Conservation (phyloP, 2,888 invertebrate genomes). For the Agrochola circellaris region DNA sequence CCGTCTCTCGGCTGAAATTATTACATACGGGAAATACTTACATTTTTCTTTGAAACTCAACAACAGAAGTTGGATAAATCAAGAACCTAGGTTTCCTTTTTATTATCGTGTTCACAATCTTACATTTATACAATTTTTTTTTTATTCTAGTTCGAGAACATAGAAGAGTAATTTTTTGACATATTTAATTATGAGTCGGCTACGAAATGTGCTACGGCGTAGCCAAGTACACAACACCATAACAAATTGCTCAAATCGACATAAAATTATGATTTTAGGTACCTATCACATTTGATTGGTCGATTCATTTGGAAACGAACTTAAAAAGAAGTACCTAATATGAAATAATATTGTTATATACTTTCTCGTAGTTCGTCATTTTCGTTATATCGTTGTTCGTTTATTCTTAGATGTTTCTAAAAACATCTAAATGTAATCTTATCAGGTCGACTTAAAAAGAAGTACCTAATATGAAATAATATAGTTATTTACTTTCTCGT, state of each 20-base stretch:
- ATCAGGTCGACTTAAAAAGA: too few relatives aligned
- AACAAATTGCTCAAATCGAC: neutral
- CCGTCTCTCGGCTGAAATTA: neutral
- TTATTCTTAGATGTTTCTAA: too few relatives aligned
- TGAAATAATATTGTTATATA: too few relatives aligned
- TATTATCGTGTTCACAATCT: too few relatives aligned
- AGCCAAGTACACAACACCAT: neutral
- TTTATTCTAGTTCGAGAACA: neutral
- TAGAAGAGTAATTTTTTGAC: too few relatives aligned
- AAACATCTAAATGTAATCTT: too few relatives aligned
- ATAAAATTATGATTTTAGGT: neutral
- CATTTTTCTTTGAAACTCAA: neutral
- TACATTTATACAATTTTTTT: too few relatives aligned
- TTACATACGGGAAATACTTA: neutral
- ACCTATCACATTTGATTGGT: neutral
- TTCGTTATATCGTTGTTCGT: neutral
- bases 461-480: too few relatives aligned
- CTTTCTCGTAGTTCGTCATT: neutral
- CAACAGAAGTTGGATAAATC: neutral
- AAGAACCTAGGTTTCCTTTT: neutral
- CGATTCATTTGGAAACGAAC: neutral
- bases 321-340: too few relatives aligned
- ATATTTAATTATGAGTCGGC: neutral
- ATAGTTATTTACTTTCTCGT: neutral
- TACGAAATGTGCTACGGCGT: conserved; percentile 20